A percentile compares a stretch with the other conserved stretches of the same genome.
Conservation (phyloP, 2,797 vertebrate species). For the Ispidina picta region DNA sequence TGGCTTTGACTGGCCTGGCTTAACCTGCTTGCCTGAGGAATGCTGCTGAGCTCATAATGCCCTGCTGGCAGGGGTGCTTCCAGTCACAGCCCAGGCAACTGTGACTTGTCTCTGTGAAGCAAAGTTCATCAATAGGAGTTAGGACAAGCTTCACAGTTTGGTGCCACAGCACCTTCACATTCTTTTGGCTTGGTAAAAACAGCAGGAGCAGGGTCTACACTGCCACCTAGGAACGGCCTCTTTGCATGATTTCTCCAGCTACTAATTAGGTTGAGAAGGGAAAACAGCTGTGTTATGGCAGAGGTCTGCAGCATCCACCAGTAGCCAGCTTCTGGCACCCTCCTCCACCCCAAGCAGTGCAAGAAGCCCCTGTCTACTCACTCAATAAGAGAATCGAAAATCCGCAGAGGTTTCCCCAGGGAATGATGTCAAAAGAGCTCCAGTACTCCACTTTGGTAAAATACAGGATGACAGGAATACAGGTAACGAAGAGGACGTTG, state of each 20-base stretch:
- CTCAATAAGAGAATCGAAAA: constrained; percentile 92
- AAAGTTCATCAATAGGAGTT: neutral
- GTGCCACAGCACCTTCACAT: neutral
- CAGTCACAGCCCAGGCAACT: fast-evolving
- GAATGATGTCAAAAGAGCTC: constrained; percentile 84
- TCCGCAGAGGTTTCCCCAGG: constrained; percentile 92
- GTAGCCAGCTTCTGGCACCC: neutral
- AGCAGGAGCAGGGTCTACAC: neutral
- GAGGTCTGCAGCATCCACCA: neutral
- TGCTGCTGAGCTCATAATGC: neutral
- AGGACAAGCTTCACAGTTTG: neutral
- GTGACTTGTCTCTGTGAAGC: neutral
- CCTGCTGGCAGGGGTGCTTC: neutral
- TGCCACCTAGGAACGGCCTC: neutral
- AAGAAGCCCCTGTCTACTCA: constrained; percentile 62
- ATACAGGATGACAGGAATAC: constrained; percentile 92
- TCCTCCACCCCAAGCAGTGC: neutral
- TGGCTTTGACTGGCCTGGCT: neutral
- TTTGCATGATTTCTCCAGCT: neutral
- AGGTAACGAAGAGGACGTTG: constrained; percentile 91
- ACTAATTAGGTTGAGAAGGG: neutral
- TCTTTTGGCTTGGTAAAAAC: neutral
- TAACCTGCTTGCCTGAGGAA: neutral
- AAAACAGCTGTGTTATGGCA: neutral
- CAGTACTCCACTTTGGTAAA: constrained; percentile 95